Percentiles rank a stretch among this genome's conserved stretches.
phyloP scores from a whole-genome alignment of 2,113 vertebrate genomes.

The Gasterosteus aculeatus region DNA sequence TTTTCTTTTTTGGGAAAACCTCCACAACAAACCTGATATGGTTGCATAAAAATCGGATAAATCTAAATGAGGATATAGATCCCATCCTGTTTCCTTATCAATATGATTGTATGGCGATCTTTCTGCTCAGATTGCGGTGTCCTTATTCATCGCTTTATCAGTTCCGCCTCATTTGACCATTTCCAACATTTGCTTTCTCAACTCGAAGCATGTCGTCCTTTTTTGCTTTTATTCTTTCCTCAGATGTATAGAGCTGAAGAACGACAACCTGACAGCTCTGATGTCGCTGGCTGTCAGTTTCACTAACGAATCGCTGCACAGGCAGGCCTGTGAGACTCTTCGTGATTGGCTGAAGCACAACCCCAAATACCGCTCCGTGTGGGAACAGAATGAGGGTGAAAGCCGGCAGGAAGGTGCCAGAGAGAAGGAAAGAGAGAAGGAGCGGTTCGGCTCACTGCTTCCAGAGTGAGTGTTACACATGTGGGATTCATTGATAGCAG shows the following conservation, averaged over 20 bases:
- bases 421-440: slow-evolving; percentile 82
- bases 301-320: slow-evolving; percentile 96
- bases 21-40: not conserved
- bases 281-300: slow-evolving; percentile 98
- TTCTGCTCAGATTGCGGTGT: not conserved
- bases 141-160: not conserved
- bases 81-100: not conserved
- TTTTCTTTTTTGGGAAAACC: not conserved
- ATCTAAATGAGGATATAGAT: not conserved
- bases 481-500: not conserved
- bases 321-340: slow-evolving; percentile 95
- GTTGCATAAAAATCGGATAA: not conserved
- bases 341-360: slow-evolving; percentile 93
- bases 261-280: slow-evolving; percentile 92
- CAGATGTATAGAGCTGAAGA: slow-evolving; percentile 95
- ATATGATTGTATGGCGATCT: not conserved
- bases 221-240: not conserved
- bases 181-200: not conserved
- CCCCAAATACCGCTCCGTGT: slow-evolving; percentile 86
- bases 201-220: not conserved
- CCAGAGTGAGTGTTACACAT: slow-evolving; percentile 88
- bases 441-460: slow-evolving; percentile 88
- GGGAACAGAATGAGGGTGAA: slow-evolving; percentile 77
- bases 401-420: slow-evolving; percentile 45
- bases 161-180: not conserved